Percentiles rank a stretch among this genome's conserved stretches.
phyloP scores from a whole-genome alignment of 2,888 invertebrate genomes.

The Tenthredo scrophulariae region DNA sequence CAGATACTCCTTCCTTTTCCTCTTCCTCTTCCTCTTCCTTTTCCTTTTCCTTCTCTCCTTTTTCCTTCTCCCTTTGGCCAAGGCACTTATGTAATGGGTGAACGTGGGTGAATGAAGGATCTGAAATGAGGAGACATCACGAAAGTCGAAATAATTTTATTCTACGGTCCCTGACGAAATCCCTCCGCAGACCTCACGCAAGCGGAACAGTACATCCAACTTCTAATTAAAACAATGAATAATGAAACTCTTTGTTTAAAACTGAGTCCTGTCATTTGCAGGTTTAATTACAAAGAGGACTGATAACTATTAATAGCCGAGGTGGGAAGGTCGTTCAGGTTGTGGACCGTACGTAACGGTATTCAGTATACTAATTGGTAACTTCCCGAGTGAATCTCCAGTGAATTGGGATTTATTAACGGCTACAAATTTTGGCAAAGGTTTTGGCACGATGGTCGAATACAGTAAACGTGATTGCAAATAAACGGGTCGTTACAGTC shows the following conservation, averaged over 20 bases:
- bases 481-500: slow-evolving; percentile 34
- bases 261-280: slow-evolving; percentile 65
- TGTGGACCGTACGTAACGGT: slow-evolving; percentile 15
- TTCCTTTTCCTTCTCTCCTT: not conserved
- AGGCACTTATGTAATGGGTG: not conserved
- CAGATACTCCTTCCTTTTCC: not conserved
- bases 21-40: not conserved
- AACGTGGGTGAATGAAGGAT: not conserved
- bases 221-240: slow-evolving; percentile 67
- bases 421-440: slow-evolving; percentile 16
- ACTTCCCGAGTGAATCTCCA: slow-evolving; percentile 9
- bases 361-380: slow-evolving; percentile 25
- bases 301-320: slow-evolving; percentile 46
- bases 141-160: slow-evolving; percentile 1
- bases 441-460: not conserved
- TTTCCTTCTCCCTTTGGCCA: no score
- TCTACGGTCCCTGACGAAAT: not conserved
- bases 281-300: slow-evolving; percentile 63
- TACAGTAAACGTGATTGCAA: slow-evolving; percentile 21
- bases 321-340: not conserved
- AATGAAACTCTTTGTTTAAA: slow-evolving; percentile 64
- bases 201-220: slow-evolving; percentile 46
- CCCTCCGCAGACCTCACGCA: not conserved
- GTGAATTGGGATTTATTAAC: slow-evolving; percentile 22
- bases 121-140: not conserved